Percentiles rank a stretch among this genome's conserved stretches.
Evolutionary conservation across 2,888 invertebrate species (phyloP).

Genomic region (Mycogona germanica): DNA sequence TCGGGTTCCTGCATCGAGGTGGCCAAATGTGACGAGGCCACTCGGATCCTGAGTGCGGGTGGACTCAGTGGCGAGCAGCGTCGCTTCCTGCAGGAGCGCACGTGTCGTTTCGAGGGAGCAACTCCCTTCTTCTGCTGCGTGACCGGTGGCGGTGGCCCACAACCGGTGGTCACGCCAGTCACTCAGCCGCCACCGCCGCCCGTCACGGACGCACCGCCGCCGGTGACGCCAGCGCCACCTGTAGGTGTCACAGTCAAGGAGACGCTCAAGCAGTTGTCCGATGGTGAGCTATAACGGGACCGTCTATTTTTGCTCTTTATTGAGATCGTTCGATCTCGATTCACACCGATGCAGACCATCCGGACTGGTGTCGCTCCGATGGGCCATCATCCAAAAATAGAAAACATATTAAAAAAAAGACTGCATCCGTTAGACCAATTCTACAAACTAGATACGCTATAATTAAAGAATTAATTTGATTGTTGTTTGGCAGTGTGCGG

Average conservation of each 20-base stretch:
- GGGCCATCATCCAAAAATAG: no score
- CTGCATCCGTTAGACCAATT: no score
- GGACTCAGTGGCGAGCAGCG: not conserved
- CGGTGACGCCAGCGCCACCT: not conserved
- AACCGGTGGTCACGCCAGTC: not conserved
- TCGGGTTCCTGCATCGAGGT: constrained; percentile 6
- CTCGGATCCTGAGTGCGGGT: constrained; percentile 1
- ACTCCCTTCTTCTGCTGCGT: constrained; percentile 12
- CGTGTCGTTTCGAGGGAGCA: constrained; percentile 7
- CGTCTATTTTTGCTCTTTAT: not conserved
- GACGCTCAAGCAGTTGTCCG: not conserved
- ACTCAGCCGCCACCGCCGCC: not conserved
- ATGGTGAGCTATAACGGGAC: not conserved
- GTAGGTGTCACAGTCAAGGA: not conserved
- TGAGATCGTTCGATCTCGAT: not conserved
- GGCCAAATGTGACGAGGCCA: constrained; percentile 9
- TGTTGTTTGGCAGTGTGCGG: constrained; percentile 15
- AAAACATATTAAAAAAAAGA: no score
- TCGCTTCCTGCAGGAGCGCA: constrained; percentile 3
- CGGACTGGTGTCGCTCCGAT: no score
- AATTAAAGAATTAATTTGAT: no score
- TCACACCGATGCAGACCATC: no score
- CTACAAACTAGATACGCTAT: not conserved
- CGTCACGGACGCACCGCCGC: not conserved
- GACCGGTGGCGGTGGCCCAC: not conserved